Evolutionary conservation across 2,888 invertebrate species (phyloP).

Genomic region (Bembecia ichneumoniformis): DNA sequence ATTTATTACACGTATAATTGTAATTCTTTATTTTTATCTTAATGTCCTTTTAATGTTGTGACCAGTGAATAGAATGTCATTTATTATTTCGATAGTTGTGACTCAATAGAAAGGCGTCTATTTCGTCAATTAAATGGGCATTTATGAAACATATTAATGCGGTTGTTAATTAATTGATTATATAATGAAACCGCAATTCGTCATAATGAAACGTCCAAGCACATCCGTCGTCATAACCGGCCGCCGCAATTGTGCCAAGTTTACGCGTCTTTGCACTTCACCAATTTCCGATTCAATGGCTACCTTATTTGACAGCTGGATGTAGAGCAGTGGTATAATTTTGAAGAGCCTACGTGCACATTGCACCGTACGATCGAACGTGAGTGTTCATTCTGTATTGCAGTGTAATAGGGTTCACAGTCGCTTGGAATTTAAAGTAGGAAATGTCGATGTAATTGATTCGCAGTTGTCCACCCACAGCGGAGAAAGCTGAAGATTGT

Average conservation of each 20-base stretch:
- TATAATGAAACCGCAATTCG: too few species aligned
- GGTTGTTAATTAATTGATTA: too few species aligned
- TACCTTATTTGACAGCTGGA: slow-evolving; percentile 10
- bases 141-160: too few species aligned
- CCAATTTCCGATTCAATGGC: slow-evolving; percentile 29
- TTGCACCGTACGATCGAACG: slow-evolving; percentile 11
- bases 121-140: too few species aligned
- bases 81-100: too few species aligned
- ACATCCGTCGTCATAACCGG: not conserved
- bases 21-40: too few species aligned
- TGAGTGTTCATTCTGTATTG: slow-evolving; percentile 14
- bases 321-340: slow-evolving; percentile 36
- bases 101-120: too few species aligned
- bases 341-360: slow-evolving; percentile 37
- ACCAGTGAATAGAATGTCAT: too few species aligned
- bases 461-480: slow-evolving; percentile 25
- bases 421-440: slow-evolving; percentile 10
- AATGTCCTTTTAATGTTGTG: too few species aligned
- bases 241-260: slow-evolving; percentile 7
- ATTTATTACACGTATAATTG: too few species aligned
- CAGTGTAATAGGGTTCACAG: slow-evolving; percentile 21
- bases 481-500: slow-evolving; percentile 50
- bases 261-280: slow-evolving; percentile 24
- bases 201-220: not conserved
- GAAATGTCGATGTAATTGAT: slow-evolving; percentile 27